phyloP scores from a whole-genome alignment of 2,113 vertebrate species.

The Todiramphus saurophagus region DNA sequence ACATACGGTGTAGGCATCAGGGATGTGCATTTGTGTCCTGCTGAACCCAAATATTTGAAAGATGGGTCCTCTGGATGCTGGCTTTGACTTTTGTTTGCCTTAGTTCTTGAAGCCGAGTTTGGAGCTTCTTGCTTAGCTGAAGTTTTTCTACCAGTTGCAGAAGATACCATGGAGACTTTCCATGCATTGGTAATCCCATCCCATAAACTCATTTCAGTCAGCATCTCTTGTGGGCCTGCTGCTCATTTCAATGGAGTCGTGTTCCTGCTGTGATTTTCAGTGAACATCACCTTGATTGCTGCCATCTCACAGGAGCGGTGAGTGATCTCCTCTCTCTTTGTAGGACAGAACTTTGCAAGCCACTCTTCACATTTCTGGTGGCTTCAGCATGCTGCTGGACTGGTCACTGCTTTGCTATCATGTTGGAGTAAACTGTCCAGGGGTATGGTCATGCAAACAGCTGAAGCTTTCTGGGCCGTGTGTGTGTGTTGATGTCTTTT shows the following conservation, averaged over 20 bases:
- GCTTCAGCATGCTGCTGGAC: background rate
- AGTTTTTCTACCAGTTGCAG: background rate
- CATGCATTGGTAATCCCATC: accelerated
- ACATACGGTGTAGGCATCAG: background rate
- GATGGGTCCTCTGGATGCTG: background rate
- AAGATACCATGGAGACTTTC: background rate
- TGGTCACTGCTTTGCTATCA: background rate
- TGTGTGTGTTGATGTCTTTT: background rate
- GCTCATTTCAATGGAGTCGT: accelerated
- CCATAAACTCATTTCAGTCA: background rate
- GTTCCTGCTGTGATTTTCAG: background rate
- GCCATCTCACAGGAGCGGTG: background rate
- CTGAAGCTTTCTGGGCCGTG: background rate
- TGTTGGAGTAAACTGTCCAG: accelerated
- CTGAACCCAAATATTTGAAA: background rate
- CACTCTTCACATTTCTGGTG: background rate
- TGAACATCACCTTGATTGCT: background rate
- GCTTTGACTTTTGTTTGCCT: background rate
- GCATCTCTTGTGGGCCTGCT: background rate
- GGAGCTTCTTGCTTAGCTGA: background rate
- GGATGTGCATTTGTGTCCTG: background rate
- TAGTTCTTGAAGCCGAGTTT: background rate
- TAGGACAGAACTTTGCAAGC: background rate
- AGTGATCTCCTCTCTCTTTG: background rate
- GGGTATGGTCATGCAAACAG: background rate